Evolutionary conservation across 2,888 invertebrate genomes (phyloP).

Genomic region (Epistrophe grossulariae): DNA sequence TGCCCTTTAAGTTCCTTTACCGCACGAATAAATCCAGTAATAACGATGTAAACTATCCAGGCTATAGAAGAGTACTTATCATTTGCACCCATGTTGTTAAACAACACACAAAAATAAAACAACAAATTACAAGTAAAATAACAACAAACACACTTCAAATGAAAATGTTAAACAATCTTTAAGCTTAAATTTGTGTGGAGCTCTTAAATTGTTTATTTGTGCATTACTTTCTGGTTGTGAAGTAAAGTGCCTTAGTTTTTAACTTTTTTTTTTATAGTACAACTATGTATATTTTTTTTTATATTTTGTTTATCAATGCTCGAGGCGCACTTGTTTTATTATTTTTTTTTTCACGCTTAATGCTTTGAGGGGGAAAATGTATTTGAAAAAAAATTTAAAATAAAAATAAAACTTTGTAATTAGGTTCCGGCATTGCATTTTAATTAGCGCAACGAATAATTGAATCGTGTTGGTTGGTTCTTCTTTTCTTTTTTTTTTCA

Average conservation of each 20-base stretch:
- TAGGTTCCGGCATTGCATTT: slow-evolving; percentile 61
- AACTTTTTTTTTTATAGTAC: too few species aligned
- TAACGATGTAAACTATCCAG: slow-evolving; percentile 5
- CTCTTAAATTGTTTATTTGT: not conserved
- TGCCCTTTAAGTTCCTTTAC: not conserved
- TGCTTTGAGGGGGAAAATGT: not conserved
- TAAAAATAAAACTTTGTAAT: slow-evolving; percentile 22
- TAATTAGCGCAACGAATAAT: slow-evolving; percentile 62
- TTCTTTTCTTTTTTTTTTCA: not conserved
- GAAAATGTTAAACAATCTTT: not conserved
- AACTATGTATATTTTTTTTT: not conserved
- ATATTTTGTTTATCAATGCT: not conserved
- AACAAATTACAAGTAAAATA: not conserved
- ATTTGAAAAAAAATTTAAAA: slow-evolving; percentile 1
- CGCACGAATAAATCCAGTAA: slow-evolving; percentile 8
- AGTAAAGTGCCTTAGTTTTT: not conserved
- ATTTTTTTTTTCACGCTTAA: not conserved
- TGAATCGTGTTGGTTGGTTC: slow-evolving; percentile 37
- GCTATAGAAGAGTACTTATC: not conserved
- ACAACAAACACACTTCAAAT: slow-evolving; percentile 7
- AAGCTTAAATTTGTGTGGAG: not conserved
- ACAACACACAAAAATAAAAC: not conserved
- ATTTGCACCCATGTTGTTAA: not conserved
- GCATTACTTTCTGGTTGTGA: not conserved
- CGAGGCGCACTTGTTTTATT: not conserved